These are phyloP conservation scores for Drosophila chauvacae DNA, from an alignment of 1,140 invertebrate species.

Conservation along the genomic window DNA sequence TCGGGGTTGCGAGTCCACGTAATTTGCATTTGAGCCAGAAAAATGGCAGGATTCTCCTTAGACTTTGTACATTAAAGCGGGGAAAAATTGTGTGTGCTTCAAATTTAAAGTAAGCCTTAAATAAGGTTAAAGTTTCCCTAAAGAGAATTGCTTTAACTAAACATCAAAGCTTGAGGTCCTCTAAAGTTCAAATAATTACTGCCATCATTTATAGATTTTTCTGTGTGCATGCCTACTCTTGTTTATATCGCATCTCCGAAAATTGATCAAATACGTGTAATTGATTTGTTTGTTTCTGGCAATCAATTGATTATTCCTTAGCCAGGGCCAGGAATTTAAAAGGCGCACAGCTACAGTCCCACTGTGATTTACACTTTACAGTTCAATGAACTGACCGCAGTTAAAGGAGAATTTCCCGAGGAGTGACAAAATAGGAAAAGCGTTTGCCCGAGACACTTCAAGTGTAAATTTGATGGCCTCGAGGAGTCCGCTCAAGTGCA, in stretches of 20 bases:
- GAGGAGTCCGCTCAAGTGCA: conserved; percentile 64
- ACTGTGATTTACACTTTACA: conserved; percentile 53
- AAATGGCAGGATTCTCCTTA: neutral
- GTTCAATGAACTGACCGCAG: conserved; percentile 47
- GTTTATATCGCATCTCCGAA: neutral
- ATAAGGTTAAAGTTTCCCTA: neutral
- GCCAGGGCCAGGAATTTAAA: conserved; percentile 21
- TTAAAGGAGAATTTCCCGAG: conserved; percentile 2
- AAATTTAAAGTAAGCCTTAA: neutral
- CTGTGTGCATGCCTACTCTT: neutral
- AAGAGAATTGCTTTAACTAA: neutral
- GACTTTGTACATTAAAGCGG: neutral
- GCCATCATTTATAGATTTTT: neutral
- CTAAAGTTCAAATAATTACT: neutral
- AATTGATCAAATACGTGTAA: conserved; percentile 42
- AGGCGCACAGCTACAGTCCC: neutral
- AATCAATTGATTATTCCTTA: conserved; percentile 26
- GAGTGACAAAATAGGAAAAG: conserved; percentile 29
- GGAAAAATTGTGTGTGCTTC: neutral
- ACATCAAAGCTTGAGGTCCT: neutral
- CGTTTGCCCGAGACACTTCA: conserved; percentile 62
- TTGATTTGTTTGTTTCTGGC: conserved; percentile 54
- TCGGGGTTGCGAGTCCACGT: conserved; percentile 13
- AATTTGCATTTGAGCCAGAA: conserved; percentile 31
- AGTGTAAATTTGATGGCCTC: conserved; percentile 76